Conservation (phyloP, 2,888 invertebrate genomes). For the Caenorhabditis panamensis region DNA sequence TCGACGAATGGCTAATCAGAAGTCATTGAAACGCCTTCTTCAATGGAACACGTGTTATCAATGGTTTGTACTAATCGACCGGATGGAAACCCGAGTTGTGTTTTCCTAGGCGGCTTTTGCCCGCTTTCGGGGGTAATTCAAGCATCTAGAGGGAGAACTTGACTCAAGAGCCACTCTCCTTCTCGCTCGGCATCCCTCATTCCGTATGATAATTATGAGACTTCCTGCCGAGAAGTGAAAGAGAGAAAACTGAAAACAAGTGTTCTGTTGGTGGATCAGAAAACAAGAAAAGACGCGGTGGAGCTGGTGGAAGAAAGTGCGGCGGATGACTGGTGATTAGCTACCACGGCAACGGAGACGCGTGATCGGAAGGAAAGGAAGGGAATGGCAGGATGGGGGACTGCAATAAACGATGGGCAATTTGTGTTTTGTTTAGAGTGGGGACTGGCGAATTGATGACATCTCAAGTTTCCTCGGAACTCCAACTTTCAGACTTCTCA, state of each 20-base stretch:
- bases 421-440: background rate
- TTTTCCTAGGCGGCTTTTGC: background rate
- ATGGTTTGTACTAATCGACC: too few species aligned
- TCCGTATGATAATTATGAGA: background rate
- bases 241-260: background rate
- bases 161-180: conserved; percentile 36
- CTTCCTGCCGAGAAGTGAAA: background rate
- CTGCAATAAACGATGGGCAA: background rate
- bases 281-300: background rate
- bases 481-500: too few species aligned
- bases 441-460: background rate
- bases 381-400: background rate
- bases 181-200: background rate
- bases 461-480: too few species aligned
- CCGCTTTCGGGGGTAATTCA: conserved; percentile 10
- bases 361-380: background rate
- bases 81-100: conserved; percentile 6
- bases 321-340: conserved; percentile 20
- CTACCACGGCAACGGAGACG: conserved; percentile 21
- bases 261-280: background rate
- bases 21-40: background rate
- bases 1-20: background rate
- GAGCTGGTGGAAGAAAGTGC: too few species aligned
- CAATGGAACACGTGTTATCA: conserved; percentile 1
- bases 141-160: conserved; percentile 21